These are phyloP conservation scores for Chrysochloris asiatica DNA, from an alignment of 2,113 vertebrate genomes.

Conservation along the genomic window DNA sequence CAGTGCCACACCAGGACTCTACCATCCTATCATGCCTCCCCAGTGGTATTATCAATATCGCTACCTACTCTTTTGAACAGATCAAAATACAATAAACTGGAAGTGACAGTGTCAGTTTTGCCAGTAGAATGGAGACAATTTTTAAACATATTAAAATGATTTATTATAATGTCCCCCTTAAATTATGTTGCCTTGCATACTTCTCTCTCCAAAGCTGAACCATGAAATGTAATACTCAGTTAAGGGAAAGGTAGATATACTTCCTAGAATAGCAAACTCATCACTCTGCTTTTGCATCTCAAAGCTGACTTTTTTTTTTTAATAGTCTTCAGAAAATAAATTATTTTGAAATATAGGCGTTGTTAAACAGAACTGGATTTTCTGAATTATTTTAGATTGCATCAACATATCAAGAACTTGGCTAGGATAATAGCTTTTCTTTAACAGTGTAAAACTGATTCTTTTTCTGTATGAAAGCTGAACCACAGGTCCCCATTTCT, in stretches of 20 bases:
- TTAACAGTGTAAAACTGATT: background rate
- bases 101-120: background rate
- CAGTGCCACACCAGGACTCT: too few species aligned
- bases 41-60: background rate
- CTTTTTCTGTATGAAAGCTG: background rate
- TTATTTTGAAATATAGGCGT: background rate
- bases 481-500: background rate
- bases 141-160: background rate
- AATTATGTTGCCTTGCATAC: background rate
- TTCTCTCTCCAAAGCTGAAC: background rate
- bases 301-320: background rate
- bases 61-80: background rate
- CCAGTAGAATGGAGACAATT: background rate
- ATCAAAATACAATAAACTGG: conserved; percentile 1
- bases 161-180: background rate
- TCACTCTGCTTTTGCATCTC: background rate
- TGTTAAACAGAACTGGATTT: background rate
- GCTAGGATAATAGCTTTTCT: background rate
- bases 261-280: background rate
- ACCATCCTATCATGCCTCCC: background rate
- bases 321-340: background rate
- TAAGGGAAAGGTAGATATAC: background rate
- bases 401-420: conserved; percentile 1
- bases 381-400: background rate
- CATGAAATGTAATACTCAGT: background rate